phyloP scores from a whole-genome alignment of 2,888 invertebrate species.

The Ophion ventricosus region DNA sequence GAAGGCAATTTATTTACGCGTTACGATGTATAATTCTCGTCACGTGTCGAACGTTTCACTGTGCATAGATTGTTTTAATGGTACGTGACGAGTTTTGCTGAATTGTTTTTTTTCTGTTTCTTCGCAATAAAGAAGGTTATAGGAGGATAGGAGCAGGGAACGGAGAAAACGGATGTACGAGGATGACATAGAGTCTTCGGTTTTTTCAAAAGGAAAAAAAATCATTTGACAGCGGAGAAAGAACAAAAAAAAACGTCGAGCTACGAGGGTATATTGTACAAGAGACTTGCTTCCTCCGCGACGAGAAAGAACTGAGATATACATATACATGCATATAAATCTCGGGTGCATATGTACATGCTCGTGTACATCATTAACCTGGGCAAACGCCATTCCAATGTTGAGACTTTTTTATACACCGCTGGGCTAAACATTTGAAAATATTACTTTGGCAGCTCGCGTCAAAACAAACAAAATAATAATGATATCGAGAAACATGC shows the following conservation, averaged over 20 bases:
- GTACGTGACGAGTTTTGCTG: conserved; percentile 39
- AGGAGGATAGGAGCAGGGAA: background rate
- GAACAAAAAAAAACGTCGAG: background rate
- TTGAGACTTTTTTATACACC: conserved; percentile 79
- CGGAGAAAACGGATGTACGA: conserved; percentile 8
- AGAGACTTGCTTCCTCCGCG: conserved; percentile 36
- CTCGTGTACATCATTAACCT: conserved; percentile 64
- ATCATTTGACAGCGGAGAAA: conserved; percentile 35
- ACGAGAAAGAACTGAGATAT: conserved; percentile 73
- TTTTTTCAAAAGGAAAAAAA: conserved; percentile 15
- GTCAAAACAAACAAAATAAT: conserved; percentile 1
- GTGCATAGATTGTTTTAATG: conserved; percentile 50
- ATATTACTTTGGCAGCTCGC: conserved; percentile 42
- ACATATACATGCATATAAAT: conserved; percentile 65
- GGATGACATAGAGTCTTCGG: background rate
- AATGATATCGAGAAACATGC: background rate
- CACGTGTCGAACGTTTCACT: conserved; percentile 54
- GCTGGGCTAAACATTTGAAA: conserved; percentile 58
- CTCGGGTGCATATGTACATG: background rate
- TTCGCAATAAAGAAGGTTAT: conserved; percentile 1
- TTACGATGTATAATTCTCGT: conserved; percentile 67
- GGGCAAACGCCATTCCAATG: conserved; percentile 78
- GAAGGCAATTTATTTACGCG: conserved; percentile 79
- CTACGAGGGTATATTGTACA: conserved; percentile 7
- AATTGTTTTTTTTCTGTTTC: conserved; percentile 24